Conservation (phyloP, 2,797 vertebrate genomes). For the Spheniscus humboldti region DNA sequence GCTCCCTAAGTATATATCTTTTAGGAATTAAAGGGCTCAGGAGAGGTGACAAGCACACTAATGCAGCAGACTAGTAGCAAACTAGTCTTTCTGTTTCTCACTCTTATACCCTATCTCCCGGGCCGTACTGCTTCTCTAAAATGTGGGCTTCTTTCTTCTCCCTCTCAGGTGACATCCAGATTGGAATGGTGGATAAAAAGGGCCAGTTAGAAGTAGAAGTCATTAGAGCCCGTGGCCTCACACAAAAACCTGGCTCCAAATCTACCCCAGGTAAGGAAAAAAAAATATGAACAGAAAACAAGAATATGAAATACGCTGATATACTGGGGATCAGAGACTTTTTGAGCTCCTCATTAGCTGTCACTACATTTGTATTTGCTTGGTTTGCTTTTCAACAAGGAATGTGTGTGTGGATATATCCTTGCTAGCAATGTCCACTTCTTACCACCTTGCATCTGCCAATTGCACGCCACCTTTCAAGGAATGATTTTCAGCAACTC, state of each 20-base stretch:
- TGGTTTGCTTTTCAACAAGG: neutral
- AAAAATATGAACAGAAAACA: neutral
- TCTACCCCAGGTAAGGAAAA: constrained; percentile 88
- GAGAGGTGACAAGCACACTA: neutral
- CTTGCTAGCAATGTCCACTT: neutral
- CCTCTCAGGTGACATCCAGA: constrained; percentile 92
- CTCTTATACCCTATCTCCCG: neutral
- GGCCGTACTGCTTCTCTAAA: neutral
- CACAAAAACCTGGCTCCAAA: constrained; percentile 95
- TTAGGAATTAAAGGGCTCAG: neutral
- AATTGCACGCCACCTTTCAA: neutral
- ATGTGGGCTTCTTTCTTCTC: neutral
- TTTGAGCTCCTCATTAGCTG: neutral
- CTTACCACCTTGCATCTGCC: neutral
- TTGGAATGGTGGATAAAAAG: constrained; percentile 98
- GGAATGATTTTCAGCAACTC: neutral
- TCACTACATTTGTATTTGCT: neutral
- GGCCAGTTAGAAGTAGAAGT: constrained; percentile 97
- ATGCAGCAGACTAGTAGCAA: neutral
- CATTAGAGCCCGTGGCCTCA: constrained; percentile 93
- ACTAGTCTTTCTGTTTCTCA: neutral
- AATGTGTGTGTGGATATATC: fast-evolving
- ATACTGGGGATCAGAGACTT: neutral
- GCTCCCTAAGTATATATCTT: neutral
- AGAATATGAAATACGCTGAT: neutral